Conservation (phyloP, 1,140 invertebrate genomes). For the Acromyrmex echinatior region DNA sequence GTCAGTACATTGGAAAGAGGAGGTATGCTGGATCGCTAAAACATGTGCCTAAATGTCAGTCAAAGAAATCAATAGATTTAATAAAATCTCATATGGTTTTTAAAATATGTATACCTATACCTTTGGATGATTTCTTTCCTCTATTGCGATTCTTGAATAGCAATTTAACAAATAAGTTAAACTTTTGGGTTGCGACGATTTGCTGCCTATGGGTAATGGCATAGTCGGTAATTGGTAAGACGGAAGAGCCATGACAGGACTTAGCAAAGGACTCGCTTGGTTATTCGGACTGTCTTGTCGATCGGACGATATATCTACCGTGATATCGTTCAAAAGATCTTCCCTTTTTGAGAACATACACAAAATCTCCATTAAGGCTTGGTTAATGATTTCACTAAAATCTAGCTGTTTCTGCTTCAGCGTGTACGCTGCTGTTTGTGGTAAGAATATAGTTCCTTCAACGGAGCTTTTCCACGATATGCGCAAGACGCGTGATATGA, state of each 20-base stretch:
- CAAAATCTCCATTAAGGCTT: constrained; percentile 91
- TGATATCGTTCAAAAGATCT: constrained; percentile 88
- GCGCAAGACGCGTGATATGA: constrained; percentile 89
- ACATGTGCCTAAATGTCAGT: background rate
- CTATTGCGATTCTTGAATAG: constrained; percentile 90
- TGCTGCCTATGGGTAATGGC: constrained; percentile 78
- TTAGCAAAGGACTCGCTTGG: constrained; percentile 81
- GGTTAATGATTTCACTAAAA: constrained; percentile 88
- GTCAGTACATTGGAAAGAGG: constrained; percentile 88
- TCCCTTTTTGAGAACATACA: constrained; percentile 88
- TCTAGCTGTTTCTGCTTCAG: constrained; percentile 84
- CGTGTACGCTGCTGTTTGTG: constrained; percentile 88
- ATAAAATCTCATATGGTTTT: background rate
- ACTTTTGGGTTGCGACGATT: constrained; percentile 84
- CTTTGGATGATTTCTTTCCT: constrained; percentile 92
- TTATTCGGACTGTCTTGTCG: constrained; percentile 84
- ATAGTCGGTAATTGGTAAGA: constrained; percentile 72
- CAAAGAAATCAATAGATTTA: background rate
- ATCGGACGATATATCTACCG: constrained; percentile 84
- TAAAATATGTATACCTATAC: constrained; percentile 76
- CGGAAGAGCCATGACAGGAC: constrained; percentile 76
- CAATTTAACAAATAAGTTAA: constrained; percentile 89
- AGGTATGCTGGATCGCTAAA: constrained; percentile 87
- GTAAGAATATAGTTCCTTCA: constrained; percentile 89
- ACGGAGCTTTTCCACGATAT: constrained; percentile 89